Evolutionary conservation across 2,888 invertebrate genomes (phyloP).

Genomic region (Nymphalis urticae): DNA sequence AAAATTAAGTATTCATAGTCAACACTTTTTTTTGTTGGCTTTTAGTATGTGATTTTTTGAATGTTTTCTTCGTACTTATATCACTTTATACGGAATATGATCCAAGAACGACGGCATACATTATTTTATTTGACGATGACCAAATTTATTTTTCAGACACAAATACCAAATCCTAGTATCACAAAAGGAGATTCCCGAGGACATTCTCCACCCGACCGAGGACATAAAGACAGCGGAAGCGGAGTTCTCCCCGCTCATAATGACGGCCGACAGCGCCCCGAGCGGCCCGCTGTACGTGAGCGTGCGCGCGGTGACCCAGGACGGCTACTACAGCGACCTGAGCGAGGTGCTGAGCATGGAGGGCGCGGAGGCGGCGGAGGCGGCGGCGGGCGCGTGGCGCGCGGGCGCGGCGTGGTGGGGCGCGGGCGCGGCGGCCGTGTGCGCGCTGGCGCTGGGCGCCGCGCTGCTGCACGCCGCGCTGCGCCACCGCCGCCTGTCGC

Average conservation of each 20-base stretch:
- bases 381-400: slow-evolving; percentile 31
- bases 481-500: slow-evolving; percentile 87
- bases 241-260: slow-evolving; percentile 78
- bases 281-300: slow-evolving; percentile 83
- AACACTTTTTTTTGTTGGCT: background rate
- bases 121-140: no score
- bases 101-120: no score
- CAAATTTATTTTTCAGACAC: slow-evolving; percentile 47
- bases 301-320: slow-evolving; percentile 81
- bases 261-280: slow-evolving; percentile 66
- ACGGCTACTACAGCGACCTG: slow-evolving; percentile 83
- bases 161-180: slow-evolving; percentile 86
- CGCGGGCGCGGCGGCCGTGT: slow-evolving; percentile 58
- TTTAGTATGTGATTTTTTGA: no score
- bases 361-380: slow-evolving; percentile 24
- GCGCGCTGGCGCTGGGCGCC: slow-evolving; percentile 75
- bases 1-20: background rate
- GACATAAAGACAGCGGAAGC: slow-evolving; percentile 67
- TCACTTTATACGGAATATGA: no score
- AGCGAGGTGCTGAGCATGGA: slow-evolving; percentile 80
- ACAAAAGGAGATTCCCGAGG: slow-evolving; percentile 72
- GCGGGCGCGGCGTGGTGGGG: slow-evolving; percentile 59
- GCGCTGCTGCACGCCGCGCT: slow-evolving; percentile 84
- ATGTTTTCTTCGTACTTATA: no score
- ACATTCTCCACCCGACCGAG: slow-evolving; percentile 62